phyloP scores from a whole-genome alignment of 2,797 vertebrate species.

The Morus bassanus region DNA sequence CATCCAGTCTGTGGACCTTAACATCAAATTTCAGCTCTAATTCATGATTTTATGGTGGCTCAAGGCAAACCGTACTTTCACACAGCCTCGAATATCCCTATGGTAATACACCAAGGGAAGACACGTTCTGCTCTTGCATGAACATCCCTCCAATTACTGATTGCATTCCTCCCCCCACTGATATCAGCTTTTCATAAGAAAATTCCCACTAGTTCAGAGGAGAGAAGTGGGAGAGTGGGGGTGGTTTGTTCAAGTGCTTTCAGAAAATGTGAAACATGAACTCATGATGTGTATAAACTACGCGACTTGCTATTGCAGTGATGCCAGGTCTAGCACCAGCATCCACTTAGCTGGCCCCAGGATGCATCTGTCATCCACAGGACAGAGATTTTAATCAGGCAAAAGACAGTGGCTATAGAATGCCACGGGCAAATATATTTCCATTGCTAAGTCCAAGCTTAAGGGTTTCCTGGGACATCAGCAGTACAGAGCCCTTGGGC shows the following conservation, averaged over 20 bases:
- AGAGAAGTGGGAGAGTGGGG: not conserved
- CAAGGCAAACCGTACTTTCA: not conserved
- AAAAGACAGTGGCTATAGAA: not conserved
- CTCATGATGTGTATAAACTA: not conserved
- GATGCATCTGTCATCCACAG: slow-evolving; percentile 7
- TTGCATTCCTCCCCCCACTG: not conserved
- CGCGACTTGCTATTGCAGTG: not conserved
- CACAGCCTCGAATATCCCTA: not conserved
- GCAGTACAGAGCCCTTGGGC: slow-evolving; percentile 2
- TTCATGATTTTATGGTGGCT: not conserved
- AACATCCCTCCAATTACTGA: not conserved
- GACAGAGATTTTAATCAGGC: slow-evolving; percentile 44
- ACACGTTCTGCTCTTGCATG: not conserved
- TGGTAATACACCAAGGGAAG: not conserved
- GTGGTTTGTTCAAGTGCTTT: slow-evolving; percentile 2
- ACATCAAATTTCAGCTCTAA: not conserved
- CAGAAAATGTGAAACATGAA: not conserved
- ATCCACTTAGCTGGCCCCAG: not conserved
- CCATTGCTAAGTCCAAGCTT: not conserved
- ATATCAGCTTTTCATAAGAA: not conserved
- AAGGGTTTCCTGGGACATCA: slow-evolving; percentile 2
- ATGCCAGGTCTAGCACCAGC: not conserved
- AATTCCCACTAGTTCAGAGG: not conserved
- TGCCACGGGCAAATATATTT: not conserved
- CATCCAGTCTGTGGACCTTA: not conserved